Conservation (phyloP, 2,888 invertebrate genomes). For the Argyresthia goedartella region DNA sequence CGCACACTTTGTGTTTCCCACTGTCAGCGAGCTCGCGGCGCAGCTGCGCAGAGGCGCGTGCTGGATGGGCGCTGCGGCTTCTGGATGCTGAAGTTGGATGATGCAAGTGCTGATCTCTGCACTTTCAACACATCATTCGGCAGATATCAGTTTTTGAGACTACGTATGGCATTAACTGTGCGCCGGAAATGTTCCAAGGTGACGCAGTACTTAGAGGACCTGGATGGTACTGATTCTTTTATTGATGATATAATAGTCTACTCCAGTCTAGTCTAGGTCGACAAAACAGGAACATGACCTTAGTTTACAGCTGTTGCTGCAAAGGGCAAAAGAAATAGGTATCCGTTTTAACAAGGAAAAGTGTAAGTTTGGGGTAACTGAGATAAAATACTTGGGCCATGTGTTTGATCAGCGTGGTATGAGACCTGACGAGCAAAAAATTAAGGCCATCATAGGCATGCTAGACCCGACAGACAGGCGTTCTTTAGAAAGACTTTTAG, state of each 20-base stretch:
- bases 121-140: constrained; percentile 8
- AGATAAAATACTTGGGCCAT: constrained; percentile 10
- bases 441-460: constrained; percentile 7
- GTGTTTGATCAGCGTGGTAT: constrained; percentile 4
- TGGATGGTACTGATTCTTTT: constrained; percentile 12
- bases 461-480: background rate
- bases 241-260: constrained; percentile 14
- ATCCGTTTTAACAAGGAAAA: constrained; percentile 14
- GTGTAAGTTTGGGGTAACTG: constrained; percentile 6
- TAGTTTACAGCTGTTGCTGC: constrained; percentile 7
- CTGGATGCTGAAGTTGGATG: constrained; percentile 11
- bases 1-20: background rate
- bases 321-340: constrained; percentile 10
- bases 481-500: background rate
- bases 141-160: constrained; percentile 7
- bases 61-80: constrained; percentile 2
- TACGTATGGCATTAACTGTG: constrained; percentile 9
- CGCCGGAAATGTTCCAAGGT: constrained; percentile 7
- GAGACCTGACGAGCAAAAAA: constrained; percentile 5
- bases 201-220: constrained; percentile 11
- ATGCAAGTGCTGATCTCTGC: constrained; percentile 12
- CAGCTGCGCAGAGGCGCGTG: background rate
- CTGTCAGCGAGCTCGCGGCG: background rate
- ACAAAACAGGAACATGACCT: constrained; percentile 10
- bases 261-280: no score